Evolutionary conservation across 2,888 invertebrate genomes (phyloP), one percentile per base, ranked within the genome.

Genomic region (Lasioglossum malachurum): DNA sequence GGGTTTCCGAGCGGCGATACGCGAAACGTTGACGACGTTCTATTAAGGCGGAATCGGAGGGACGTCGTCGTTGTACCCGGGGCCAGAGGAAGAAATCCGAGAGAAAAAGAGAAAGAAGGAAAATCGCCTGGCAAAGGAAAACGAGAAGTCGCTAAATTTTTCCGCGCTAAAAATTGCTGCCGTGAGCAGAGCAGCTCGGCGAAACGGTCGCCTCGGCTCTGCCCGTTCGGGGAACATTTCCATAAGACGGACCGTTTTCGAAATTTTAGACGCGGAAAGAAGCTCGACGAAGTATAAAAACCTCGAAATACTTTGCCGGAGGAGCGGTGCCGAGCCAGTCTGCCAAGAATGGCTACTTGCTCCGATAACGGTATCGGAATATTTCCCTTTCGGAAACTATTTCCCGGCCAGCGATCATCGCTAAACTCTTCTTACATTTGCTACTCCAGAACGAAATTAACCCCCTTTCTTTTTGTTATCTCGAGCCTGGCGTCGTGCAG

Each of bases 151-250:
- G 89, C 80, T 88, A 88, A 89, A 89, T 87, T 88, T 78, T 87
- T 83, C 84, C 80, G 87, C 79, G 89, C 83, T 87, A 89, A 86
- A 87, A 89, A 89, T 88, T 88, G 88, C 87, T 87, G 81, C 87
- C 84, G 81, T 76, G 44, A 83, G 84, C 79, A 75, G 57, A 57
- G 88, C 84, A 82, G 84, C 88, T 87, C 85, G 88, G 80, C 87
- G 84, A 85, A 85, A 88, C 84, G 87, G 78, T 78, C 80, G 79
- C 72, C 72, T 64, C 38, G 31, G 8, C 35, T 64, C 27, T 8
- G 53, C 81, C 78, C 57, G 75, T 73, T 78, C 76, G 67, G 57
- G 76, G 53, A 85, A 85, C 76, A 85, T 89, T 88, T 89, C 88
- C 87, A 88, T 88, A 88, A 89, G 75, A 72, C 60, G 74, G 19